These are phyloP conservation scores for Hyppa rectilinea DNA, from an alignment of 2,888 invertebrate species.

Conservation along the genomic window DNA sequence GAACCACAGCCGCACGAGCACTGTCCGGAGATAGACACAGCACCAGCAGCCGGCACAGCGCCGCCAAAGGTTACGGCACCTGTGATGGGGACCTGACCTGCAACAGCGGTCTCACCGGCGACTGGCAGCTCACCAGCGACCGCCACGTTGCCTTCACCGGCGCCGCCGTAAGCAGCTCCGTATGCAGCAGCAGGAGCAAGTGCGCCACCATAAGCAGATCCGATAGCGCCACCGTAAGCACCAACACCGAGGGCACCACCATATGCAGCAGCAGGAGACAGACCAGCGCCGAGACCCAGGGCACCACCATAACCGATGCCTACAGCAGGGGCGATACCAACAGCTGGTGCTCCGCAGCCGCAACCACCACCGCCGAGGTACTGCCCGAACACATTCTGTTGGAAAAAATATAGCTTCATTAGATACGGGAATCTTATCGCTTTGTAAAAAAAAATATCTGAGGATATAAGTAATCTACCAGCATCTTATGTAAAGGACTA, in stretches of 20 bases:
- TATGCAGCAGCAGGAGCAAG: slow-evolving; percentile 9
- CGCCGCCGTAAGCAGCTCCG: slow-evolving; percentile 33
- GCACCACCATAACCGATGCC: not conserved
- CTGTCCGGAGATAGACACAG: slow-evolving; percentile 5
- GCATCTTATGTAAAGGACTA: not conserved
- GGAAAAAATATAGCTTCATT: too few species aligned
- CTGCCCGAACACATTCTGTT: slow-evolving; percentile 24
- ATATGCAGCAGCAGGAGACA: not conserved
- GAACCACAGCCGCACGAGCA: slow-evolving; percentile 27
- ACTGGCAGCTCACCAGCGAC: slow-evolving; percentile 68
- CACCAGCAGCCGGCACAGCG: slow-evolving; percentile 6
- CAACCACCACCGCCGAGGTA: slow-evolving; percentile 14
- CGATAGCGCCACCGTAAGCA: not conserved
- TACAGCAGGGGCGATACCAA: not conserved
- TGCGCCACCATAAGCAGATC: slow-evolving; percentile 12
- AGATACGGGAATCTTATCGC: not conserved
- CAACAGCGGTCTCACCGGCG: slow-evolving; percentile 49
- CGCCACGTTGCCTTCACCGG: slow-evolving; percentile 70
- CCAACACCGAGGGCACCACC: not conserved
- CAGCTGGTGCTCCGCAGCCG: slow-evolving; percentile 11
- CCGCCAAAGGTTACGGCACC: not conserved
- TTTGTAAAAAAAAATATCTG: not conserved
- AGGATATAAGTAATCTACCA: not conserved
- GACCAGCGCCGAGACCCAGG: not conserved
- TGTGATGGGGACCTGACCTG: slow-evolving; percentile 10